phyloP scores from a whole-genome alignment of 2,797 vertebrate species.

The Chaetophractus vellerosus region DNA sequence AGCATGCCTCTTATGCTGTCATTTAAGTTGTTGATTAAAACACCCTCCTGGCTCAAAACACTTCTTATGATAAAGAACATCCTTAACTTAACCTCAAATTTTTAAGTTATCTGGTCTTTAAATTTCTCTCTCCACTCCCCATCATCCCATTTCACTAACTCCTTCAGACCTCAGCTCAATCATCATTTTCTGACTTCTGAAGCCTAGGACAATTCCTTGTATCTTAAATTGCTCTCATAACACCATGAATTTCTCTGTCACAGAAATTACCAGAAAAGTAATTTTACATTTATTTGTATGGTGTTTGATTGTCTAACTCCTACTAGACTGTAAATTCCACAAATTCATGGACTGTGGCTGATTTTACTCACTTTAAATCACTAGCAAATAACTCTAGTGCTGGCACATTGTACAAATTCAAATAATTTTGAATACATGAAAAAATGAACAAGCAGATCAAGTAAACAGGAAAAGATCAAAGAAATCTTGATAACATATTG shows the following conservation, averaged over 20 bases:
- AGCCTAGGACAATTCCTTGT: background rate
- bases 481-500: background rate
- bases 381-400: constrained; percentile 22
- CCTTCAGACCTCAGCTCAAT: background rate
- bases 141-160: background rate
- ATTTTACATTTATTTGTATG: background rate
- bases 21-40: constrained; percentile 7
- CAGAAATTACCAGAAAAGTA: background rate
- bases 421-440: background rate
- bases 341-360: background rate
- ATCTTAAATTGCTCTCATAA: background rate
- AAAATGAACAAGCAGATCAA: background rate
- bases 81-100: background rate
- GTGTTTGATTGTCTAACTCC: constrained; percentile 24
- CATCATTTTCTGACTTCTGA: background rate
- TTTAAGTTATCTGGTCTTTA: background rate
- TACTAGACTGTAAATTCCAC: background rate
- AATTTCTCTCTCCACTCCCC: background rate
- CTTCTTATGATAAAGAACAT: background rate
- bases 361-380: constrained; percentile 41
- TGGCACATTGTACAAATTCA: background rate
- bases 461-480: background rate
- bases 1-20: background rate
- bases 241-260: background rate
- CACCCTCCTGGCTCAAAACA: background rate